Conservation (phyloP, 2,797 vertebrate genomes). For the Acropternis orthonyx region DNA sequence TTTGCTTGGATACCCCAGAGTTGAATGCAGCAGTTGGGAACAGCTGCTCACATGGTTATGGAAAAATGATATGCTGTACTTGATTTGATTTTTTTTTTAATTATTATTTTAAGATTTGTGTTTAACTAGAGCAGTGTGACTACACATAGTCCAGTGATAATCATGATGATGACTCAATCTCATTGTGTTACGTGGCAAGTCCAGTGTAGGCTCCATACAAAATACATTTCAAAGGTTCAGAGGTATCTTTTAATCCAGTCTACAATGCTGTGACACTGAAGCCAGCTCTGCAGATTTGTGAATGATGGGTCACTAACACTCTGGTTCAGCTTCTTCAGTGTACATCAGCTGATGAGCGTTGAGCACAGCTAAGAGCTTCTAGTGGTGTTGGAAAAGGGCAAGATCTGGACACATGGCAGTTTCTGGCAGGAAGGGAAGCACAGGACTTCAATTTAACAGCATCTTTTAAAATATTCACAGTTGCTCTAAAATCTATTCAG, state of each 20-base stretch:
- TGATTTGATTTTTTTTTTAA: background rate
- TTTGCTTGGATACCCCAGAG: too few relatives aligned
- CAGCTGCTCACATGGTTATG: background rate
- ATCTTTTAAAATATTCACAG: background rate
- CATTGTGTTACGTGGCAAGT: background rate
- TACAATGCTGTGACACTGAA: background rate
- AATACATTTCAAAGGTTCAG: background rate
- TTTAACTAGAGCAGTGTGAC: background rate
- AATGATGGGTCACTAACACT: background rate
- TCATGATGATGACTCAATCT: background rate
- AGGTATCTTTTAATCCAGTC: background rate
- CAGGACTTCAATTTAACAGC: background rate
- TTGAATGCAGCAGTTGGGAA: background rate
- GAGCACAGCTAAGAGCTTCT: background rate
- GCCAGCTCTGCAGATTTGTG: background rate
- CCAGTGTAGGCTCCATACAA: background rate
- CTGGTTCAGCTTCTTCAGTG: background rate
- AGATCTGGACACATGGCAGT: fast-evolving
- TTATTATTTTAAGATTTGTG: background rate
- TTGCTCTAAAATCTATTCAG: background rate
- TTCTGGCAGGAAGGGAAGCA: background rate
- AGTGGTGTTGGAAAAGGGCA: background rate
- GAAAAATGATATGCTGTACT: background rate
- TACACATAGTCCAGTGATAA: background rate
- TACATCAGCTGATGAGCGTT: background rate